Evolutionary conservation across 1,140 invertebrate genomes (phyloP).

Genomic region (Ceratitis capitata): DNA sequence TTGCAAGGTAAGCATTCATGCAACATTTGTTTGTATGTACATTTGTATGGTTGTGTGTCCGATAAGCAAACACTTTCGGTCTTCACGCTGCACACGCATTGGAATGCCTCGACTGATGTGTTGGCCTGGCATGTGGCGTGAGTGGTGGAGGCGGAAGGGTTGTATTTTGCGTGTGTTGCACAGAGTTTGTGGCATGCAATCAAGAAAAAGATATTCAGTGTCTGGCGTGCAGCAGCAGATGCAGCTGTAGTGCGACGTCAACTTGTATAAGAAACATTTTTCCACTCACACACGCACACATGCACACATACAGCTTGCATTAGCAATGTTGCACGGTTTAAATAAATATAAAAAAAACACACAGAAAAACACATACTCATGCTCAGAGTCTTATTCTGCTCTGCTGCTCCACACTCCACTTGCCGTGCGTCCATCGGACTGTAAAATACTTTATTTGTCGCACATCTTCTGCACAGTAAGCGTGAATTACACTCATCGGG

Average conservation of each 20-base stretch:
- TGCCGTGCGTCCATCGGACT: background rate
- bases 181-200: background rate
- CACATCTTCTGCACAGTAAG: too few species aligned
- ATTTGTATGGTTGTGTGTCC: too few species aligned
- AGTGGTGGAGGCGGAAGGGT: background rate
- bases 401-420: background rate
- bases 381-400: background rate
- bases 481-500: too few species aligned
- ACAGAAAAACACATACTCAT: background rate
- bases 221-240: background rate
- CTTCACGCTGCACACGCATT: background rate
- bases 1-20: slow-evolving; percentile 1
- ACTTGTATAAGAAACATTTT: background rate
- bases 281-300: background rate
- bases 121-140: background rate
- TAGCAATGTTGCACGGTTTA: background rate
- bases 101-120: background rate
- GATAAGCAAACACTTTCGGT: background rate
- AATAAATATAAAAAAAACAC: too few species aligned
- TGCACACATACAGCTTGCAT: background rate
- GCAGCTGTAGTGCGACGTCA: background rate
- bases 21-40: background rate
- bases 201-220: too few species aligned
- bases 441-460: background rate
- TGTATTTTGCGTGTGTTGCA: background rate